Evolutionary conservation across 2,113 vertebrate genomes (phyloP).

Genomic region (Dromiciops gliroides): DNA sequence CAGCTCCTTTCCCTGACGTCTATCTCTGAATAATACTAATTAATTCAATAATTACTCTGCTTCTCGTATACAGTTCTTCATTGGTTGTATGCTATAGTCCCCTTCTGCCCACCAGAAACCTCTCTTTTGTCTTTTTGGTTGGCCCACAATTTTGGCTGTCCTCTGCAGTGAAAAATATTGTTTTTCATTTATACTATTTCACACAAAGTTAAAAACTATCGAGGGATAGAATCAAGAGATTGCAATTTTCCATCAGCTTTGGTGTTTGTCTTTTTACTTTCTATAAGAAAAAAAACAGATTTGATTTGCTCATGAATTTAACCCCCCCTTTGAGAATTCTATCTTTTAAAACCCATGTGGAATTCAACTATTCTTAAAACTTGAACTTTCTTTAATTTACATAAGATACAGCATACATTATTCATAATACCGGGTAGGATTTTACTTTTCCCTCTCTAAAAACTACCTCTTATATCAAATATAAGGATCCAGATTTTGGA

Average conservation of each 20-base stretch:
- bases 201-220: neutral
- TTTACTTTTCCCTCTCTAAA: slow-evolving; percentile 36
- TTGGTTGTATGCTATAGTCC: too few species aligned
- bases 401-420: neutral
- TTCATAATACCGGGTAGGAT: slow-evolving; percentile 9
- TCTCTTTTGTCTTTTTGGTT: too few species aligned
- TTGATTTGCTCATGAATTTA: slow-evolving; percentile 12
- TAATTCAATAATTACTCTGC: neutral
- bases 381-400: slow-evolving; percentile 13
- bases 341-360: slow-evolving; percentile 1
- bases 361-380: slow-evolving; percentile 28
- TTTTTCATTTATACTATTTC: neutral
- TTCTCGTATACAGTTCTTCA: neutral
- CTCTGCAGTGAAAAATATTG: neutral
- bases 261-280: slow-evolving; percentile 10
- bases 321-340: slow-evolving; percentile 12
- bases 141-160: too few species aligned
- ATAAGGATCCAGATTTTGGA: slow-evolving; percentile 11
- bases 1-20: neutral
- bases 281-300: slow-evolving; percentile 7
- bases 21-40: neutral
- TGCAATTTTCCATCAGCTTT: slow-evolving; percentile 1
- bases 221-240: slow-evolving; percentile 26
- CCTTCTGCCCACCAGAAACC: too few species aligned
- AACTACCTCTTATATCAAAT: slow-evolving; percentile 21